Percentiles rank a stretch among this genome's conserved stretches.
Conservation (phyloP, 2,113 vertebrate genomes). For the Trichechus manatus region DNA sequence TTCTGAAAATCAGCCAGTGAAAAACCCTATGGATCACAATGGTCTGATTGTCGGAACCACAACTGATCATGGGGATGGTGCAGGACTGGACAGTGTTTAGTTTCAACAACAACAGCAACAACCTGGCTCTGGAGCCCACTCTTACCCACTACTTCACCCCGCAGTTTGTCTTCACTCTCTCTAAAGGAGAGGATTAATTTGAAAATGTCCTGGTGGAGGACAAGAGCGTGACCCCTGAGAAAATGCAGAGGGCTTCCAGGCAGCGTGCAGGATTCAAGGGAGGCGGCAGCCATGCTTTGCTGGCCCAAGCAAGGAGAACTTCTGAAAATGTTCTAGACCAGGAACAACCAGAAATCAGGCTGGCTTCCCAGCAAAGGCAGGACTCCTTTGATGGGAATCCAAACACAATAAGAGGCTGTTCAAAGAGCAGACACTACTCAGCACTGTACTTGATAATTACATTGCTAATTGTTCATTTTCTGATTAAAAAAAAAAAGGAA, state of each 20-base stretch:
- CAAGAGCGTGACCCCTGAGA: not conserved
- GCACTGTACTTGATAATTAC: not conserved
- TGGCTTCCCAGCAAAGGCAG: not conserved
- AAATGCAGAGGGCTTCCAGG: not conserved
- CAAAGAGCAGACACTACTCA: not conserved
- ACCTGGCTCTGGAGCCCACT: not conserved
- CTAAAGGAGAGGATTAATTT: not conserved
- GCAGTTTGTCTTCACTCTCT: not conserved
- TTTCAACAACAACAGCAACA: not conserved
- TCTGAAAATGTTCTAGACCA: not conserved
- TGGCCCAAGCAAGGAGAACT: not conserved
- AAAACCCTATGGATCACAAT: not conserved
- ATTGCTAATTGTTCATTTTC: constrained; percentile 1
- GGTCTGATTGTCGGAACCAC: too few species aligned
- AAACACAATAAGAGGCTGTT: not conserved
- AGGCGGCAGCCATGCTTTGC: not conserved
- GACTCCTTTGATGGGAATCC: not conserved
- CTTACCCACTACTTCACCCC: not conserved
- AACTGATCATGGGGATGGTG: not conserved
- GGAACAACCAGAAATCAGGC: not conserved
- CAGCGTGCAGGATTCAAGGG: not conserved
- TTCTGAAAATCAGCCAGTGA: not conserved
- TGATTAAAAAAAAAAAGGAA: not conserved
- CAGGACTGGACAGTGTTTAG: not conserved
- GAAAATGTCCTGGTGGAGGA: not conserved